A percentile compares a stretch with the other conserved stretches of the same genome.
phyloP scores from a whole-genome alignment of 2,797 vertebrate species.

The Oreochromis mossambicus region DNA sequence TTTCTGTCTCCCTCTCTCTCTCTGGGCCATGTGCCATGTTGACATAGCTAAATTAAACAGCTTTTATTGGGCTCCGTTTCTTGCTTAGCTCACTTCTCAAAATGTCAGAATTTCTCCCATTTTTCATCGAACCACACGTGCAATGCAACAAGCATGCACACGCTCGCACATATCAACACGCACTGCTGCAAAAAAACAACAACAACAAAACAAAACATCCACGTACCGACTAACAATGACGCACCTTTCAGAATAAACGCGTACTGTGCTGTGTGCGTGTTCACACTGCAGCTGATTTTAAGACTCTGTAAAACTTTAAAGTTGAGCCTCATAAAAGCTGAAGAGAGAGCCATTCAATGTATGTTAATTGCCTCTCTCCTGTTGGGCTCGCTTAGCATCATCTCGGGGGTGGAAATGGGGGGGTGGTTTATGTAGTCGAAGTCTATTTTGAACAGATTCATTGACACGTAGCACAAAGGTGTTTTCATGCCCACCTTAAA shows the following conservation, averaged over 20 bases:
- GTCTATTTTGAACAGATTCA: conserved; percentile 57
- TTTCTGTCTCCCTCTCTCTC: background rate
- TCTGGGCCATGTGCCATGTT: conserved; percentile 64
- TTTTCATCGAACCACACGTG: conserved; percentile 18
- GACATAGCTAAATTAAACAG: conserved; percentile 76
- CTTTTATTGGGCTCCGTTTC: conserved; percentile 70
- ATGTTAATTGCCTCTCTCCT: conserved; percentile 52
- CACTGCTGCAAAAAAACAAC: background rate
- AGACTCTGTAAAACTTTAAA: conserved; percentile 50
- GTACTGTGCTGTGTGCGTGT: background rate
- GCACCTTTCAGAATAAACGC: background rate
- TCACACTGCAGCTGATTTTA: conserved; percentile 21
- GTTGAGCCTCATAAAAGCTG: conserved; percentile 47
- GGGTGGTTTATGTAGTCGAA: background rate
- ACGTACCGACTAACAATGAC: background rate
- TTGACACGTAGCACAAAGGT: conserved; percentile 55
- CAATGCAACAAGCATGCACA: background rate
- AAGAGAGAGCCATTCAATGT: conserved; percentile 50
- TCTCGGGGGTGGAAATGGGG: background rate
- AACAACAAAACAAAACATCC: background rate
- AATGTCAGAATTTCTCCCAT: conserved; percentile 46
- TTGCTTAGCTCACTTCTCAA: conserved; percentile 53
- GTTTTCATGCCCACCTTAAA: conserved; percentile 60
- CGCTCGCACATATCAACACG: background rate
- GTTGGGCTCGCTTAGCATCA: conserved; percentile 32